Evolutionary conservation across 2,888 invertebrate species (phyloP), one percentile per base, ranked within the genome.

Genomic region (Lymantria monacha): DNA sequence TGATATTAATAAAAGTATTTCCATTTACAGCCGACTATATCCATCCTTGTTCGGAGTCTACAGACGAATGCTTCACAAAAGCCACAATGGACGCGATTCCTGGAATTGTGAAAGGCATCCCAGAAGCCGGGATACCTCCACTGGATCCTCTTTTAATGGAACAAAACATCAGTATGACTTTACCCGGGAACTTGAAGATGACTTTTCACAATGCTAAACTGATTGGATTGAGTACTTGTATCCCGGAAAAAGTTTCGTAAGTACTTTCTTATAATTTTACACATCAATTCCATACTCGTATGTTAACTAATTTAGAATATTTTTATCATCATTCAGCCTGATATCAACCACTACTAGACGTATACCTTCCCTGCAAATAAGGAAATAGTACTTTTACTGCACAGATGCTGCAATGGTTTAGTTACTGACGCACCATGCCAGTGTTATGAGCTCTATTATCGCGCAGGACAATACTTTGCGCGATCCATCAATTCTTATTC

Each of bases 231-330:
- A 83, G 87, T 44, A 81, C 83, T 0, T 90, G 90, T 52, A 61
- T 84, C 10, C 89, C 90, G 8, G 82, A 85, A 61, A 89, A 88
- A 74, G 90, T 90, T 13, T 87, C 88, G 90, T 90, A 70, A 88
- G 90, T 88, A 61, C 13, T n/a, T 9, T 37, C 22, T 12, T 30
- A 2, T n/a, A 12, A 13, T 3, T 8, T 10, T 11, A 31, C 9
- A 9, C 3, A 36, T n/a, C n/a, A 36, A 3, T 36, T 3, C 11
- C 36, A 3, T 36, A 9, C 7, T 36, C 36, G n/a, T 10, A 33
- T 33, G 10, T n/a, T n/a, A 22, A 5, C 22, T 2, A 5, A 3
- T 22, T 22, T 5, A 22, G 22, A 22, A 22, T 22, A 22, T 3
- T 22, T 3, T 5, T 22, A 22, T 2, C 22, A 22, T 22, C 5